These are phyloP conservation scores for Zaprionus lachaisei DNA, from an alignment of 1,140 invertebrate species.

Conservation along the genomic window DNA sequence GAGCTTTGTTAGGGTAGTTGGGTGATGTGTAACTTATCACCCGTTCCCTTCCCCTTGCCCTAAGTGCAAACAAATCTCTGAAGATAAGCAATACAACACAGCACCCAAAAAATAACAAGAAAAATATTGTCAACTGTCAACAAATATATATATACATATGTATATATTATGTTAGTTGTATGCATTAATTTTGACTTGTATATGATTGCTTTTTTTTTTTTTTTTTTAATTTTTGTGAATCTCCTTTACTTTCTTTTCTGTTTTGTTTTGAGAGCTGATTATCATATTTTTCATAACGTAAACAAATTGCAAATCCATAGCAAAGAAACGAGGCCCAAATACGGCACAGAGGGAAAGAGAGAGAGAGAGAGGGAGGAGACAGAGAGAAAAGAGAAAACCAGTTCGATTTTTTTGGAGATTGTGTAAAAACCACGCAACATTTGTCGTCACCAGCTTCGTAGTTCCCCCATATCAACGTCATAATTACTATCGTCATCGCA, in stretches of 20 bases:
- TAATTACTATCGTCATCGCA: slow-evolving; percentile 2
- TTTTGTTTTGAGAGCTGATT: slow-evolving; percentile 7
- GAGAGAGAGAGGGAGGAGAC: neutral
- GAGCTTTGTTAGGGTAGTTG: neutral
- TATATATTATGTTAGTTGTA: slow-evolving; percentile 11
- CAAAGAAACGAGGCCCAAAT: slow-evolving; percentile 14
- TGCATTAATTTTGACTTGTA: slow-evolving; percentile 22
- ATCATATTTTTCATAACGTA: slow-evolving; percentile 50
- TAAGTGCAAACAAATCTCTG: slow-evolving; percentile 4
- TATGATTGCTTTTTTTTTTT: neutral
- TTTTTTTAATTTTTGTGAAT: neutral
- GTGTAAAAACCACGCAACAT: slow-evolving; percentile 48
- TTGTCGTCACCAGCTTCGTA: slow-evolving; percentile 49
- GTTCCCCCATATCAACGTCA: slow-evolving; percentile 32
- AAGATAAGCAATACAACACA: neutral
- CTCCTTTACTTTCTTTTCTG: neutral
- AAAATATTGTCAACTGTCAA: slow-evolving; percentile 9
- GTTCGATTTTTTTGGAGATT: slow-evolving; percentile 8
- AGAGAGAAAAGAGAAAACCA: slow-evolving; percentile 37
- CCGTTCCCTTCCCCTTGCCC: neutral
- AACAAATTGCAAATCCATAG: slow-evolving; percentile 53
- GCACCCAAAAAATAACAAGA: slow-evolving; percentile 10
- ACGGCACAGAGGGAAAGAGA: neutral
- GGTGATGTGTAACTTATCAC: neutral
- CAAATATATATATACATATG: neutral